A percentile compares a stretch with the other conserved stretches of the same genome.
These are phyloP conservation scores for Danaus melanippus DNA, from an alignment of 1,140 invertebrate species.

Conservation along the genomic window DNA sequence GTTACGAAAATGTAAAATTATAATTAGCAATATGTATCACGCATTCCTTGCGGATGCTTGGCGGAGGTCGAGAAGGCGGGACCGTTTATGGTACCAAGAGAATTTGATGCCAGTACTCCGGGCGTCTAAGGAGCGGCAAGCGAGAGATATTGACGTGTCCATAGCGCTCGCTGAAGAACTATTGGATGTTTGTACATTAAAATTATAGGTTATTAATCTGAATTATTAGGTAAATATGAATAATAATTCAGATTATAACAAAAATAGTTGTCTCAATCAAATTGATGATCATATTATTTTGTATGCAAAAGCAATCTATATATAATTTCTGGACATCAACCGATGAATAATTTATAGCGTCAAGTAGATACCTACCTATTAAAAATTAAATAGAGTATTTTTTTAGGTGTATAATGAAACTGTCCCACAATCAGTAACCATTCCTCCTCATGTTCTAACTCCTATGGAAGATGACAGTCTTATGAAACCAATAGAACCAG, in stretches of 20 bases:
- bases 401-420: conserved; percentile 39
- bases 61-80: conserved; percentile 26
- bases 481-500: conserved; percentile 57
- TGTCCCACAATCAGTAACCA: conserved; percentile 22
- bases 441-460: conserved; percentile 25
- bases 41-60: conserved; percentile 38
- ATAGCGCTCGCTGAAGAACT: conserved; percentile 38
- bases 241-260: background rate
- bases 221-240: too few relatives aligned
- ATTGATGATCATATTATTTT: conserved; percentile 3
- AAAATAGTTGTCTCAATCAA: background rate
- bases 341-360: too few relatives aligned
- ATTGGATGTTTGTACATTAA: conserved; percentile 24
- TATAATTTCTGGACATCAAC: background rate
- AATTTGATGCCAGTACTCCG: conserved; percentile 39
- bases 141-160: conserved; percentile 40
- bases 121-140: conserved; percentile 39
- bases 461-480: conserved; percentile 34
- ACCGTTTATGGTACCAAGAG: conserved; percentile 38
- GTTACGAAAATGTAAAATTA: background rate
- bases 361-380: background rate
- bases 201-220: too few relatives aligned
- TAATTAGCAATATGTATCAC: conserved; percentile 20
- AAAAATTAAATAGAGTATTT: background rate
- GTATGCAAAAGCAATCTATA: conserved; percentile 1